Conservation (phyloP, 2,113 vertebrate species). For the Heterotilapia buettikoferi region DNA sequence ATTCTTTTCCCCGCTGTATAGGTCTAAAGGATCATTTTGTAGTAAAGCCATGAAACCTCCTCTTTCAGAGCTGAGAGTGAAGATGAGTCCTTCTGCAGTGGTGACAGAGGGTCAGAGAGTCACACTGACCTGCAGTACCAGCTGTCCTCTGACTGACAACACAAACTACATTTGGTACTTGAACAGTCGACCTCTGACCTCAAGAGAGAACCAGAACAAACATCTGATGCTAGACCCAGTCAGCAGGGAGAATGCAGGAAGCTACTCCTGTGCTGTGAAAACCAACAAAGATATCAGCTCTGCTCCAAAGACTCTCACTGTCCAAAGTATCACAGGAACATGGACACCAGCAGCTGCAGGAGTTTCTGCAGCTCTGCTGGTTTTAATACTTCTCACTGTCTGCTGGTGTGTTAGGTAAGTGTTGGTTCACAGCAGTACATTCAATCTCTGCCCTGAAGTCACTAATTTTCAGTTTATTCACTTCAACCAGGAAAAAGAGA, state of each 20-base stretch:
- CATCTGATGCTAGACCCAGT: not conserved
- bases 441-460: not conserved
- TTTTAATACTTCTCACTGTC: not conserved
- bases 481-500: not conserved
- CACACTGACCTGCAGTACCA: conserved; percentile 21
- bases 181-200: not conserved
- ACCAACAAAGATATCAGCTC: no score
- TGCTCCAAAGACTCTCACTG: no score
- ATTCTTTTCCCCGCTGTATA: not conserved
- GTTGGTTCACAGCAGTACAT: accelerated
- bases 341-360: not conserved
- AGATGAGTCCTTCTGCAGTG: not conserved
- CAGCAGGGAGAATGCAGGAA: not conserved
- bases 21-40: not conserved
- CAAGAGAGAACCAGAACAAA: not conserved
- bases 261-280: not conserved
- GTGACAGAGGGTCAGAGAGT: conserved; percentile 13
- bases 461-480: not conserved
- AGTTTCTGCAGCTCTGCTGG: not conserved
- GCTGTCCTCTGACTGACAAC: not conserved
- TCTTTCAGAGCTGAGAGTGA: not conserved
- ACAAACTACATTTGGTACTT: not conserved
- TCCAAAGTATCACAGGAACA: no score
- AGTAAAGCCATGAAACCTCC: not conserved
- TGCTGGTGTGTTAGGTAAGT: not conserved